Evolutionary conservation across 2,797 vertebrate species (phyloP).

Genomic region (Poeciliopsis presidionis): DNA sequence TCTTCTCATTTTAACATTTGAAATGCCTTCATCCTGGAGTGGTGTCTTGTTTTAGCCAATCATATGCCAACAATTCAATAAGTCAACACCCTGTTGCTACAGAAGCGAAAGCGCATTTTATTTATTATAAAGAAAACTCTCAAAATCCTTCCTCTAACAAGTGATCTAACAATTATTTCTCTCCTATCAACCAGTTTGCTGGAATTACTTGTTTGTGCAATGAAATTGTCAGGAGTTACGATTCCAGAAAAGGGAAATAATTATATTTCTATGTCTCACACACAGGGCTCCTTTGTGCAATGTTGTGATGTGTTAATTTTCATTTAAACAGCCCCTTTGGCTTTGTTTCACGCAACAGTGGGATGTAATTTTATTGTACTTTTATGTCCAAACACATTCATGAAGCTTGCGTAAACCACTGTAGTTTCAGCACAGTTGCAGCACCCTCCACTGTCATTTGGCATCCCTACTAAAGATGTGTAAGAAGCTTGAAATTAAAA

Average conservation of each 20-base stretch:
- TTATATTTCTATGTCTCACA: slow-evolving; percentile 26
- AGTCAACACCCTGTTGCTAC: slow-evolving; percentile 1
- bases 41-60: slow-evolving; percentile 10
- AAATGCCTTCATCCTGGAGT: slow-evolving; percentile 27
- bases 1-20: slow-evolving; percentile 23
- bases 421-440: background rate
- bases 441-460: background rate
- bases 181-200: slow-evolving; percentile 17
- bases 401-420: background rate
- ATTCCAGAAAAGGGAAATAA: slow-evolving; percentile 3
- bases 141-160: background rate
- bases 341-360: background rate
- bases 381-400: background rate
- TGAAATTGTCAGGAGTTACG: slow-evolving; percentile 1
- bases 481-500: background rate
- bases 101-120: slow-evolving; percentile 14
- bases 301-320: slow-evolving; percentile 19
- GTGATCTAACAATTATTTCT: background rate
- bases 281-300: slow-evolving; percentile 7
- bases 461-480: background rate
- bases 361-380: background rate
- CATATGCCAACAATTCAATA: slow-evolving; percentile 3
- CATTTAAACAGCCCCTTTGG: slow-evolving; percentile 4
- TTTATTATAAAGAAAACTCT: background rate
- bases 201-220: slow-evolving; percentile 10